Base-by-base conservation (phyloP, 2,888 invertebrate species). In the Tenthredo amoena region DNA sequence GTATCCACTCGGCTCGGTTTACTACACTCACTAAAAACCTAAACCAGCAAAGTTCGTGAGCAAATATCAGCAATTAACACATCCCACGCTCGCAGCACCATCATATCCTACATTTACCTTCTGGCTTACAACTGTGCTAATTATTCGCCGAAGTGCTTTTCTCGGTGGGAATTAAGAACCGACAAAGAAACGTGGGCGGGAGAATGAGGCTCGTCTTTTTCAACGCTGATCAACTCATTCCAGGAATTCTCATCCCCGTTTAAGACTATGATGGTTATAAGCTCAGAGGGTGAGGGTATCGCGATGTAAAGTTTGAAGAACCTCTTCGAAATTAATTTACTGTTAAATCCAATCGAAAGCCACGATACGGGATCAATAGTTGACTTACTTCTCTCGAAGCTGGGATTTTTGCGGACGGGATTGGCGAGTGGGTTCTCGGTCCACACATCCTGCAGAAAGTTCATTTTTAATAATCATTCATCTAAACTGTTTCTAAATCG, bases 51-150 rank as follows among this genome's bases (percentile, higher is more conserved):
- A 50, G 50, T 77, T 77, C 47, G 31, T 58, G 37, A 31, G 79
- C 79, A 79, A 58, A 79, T 79, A 58, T 79, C 58, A 26, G 62
- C 37, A 74, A 77, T 77, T 77, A 55, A 77, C 77, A 50, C 77
- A 50, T 77, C 55, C 77, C 50, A 77, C 77, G 55, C 34, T 31
- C 18, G 68, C 26, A 12, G 21, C 65, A 47, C 47, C 47, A 34
- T 34, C 43, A 40, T 40, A 43, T 43, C 43, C 43, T n/a, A 12
- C 43, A 40, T 74, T 74, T 47, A 40, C 58, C n/a, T 40, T 62
- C 12, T 34, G 15, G 26, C 68, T 68, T 68, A 26, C 62, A 58
- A 7, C 58, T 62, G 81, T 62, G 81, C 62, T 81, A 81, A 81
- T 81, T 81, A 58, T 62, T 81, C 81, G 58, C 81, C 40, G 81